These are phyloP conservation scores for Caenorhabditis imperialis DNA, from an alignment of 2,888 invertebrate species.

Conservation along the genomic window DNA sequence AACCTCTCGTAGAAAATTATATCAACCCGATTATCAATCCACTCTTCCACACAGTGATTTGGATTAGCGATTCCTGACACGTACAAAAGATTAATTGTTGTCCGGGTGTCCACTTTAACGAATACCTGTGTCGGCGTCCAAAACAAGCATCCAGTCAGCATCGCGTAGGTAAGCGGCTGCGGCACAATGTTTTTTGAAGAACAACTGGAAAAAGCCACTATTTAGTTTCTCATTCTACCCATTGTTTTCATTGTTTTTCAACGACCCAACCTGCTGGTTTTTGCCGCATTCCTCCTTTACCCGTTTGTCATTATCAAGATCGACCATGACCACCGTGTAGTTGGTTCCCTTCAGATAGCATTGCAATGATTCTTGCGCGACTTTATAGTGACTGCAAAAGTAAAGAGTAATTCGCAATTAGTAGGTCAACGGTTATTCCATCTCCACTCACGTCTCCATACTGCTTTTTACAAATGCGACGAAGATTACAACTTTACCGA, in stretches of 20 bases:
- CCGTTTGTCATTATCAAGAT: constrained; percentile 69
- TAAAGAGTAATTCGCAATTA: constrained; percentile 3
- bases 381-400: constrained; percentile 70
- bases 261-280: constrained; percentile 65
- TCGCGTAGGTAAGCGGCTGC: constrained; percentile 74
- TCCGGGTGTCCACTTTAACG: not conserved
- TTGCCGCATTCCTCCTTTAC: constrained; percentile 64
- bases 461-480: constrained; percentile 64
- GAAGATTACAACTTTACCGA: constrained; percentile 66
- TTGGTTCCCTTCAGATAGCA: constrained; percentile 74
- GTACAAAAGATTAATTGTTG: constrained; percentile 12
- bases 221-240: not conserved
- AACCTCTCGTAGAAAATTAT: constrained; percentile 77
- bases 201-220: constrained; percentile 62
- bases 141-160: constrained; percentile 77
- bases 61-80: constrained; percentile 74
- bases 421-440: not conserved
- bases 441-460: constrained; percentile 55
- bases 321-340: constrained; percentile 71
- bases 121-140: constrained; percentile 75
- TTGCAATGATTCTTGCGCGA: constrained; percentile 71
- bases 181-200: constrained; percentile 77
- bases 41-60: constrained; percentile 78
- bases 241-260: not conserved
- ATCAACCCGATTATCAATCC: constrained; percentile 76